phyloP scores from a whole-genome alignment of 2,888 invertebrate genomes.

The Sclerodermus sp. region DNA sequence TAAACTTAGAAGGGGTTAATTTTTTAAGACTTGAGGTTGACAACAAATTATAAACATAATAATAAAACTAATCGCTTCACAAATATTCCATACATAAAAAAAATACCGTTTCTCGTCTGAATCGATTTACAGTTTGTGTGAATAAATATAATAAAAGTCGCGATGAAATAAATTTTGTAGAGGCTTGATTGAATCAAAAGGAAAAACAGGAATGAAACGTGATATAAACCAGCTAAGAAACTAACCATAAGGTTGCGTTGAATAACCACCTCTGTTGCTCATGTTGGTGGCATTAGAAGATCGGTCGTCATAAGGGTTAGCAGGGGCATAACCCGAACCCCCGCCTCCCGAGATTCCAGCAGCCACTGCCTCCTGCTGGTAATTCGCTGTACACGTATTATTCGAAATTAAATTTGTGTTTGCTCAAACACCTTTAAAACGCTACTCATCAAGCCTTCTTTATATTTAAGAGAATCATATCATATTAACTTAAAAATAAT shows the following conservation, averaged over 20 bases:
- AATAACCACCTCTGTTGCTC: conserved; percentile 47
- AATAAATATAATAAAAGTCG: conserved; percentile 10
- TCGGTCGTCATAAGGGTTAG: conserved; percentile 46
- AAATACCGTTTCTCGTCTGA: conserved; percentile 29
- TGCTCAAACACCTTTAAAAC: neutral
- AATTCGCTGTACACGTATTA: conserved; percentile 42
- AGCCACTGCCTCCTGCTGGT: conserved; percentile 49
- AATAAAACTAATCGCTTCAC: neutral
- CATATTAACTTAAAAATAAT: no score
- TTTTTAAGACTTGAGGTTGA: no score
- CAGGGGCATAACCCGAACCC: conserved; percentile 43
- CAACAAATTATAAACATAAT: no score
- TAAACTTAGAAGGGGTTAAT: no score
- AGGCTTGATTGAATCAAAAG: neutral
- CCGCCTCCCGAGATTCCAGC: conserved; percentile 38
- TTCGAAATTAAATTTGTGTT: conserved; percentile 19
- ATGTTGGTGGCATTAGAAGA: conserved; percentile 45
- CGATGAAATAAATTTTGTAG: conserved; percentile 6
- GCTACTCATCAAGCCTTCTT: no score
- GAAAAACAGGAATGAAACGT: conserved; percentile 14
- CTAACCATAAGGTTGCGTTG: conserved; percentile 51
- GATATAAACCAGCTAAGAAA: conserved; percentile 24
- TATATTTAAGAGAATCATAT: no score
- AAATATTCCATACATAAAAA: no score
- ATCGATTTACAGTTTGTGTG: conserved; percentile 13